Conservation (phyloP, 2,113 vertebrate species). For the Loxodonta africana region DNA sequence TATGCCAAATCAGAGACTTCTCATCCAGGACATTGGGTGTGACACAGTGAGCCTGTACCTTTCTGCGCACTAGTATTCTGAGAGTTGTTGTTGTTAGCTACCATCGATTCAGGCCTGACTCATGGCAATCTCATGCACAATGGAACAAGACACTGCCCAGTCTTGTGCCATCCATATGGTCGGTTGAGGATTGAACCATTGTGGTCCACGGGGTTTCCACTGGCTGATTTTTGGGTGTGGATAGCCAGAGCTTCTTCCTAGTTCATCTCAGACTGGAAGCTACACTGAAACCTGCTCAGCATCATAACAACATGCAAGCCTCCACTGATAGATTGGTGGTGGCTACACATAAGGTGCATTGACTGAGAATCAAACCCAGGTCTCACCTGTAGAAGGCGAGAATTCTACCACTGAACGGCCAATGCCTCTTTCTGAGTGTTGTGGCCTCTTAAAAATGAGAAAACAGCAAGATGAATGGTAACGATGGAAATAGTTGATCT, state of each 20-base stretch:
- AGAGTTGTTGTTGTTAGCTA: neutral
- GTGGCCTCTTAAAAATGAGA: neutral
- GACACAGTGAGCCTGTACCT: neutral
- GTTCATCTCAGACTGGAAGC: neutral
- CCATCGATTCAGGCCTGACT: too few relatives aligned
- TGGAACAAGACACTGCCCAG: too few relatives aligned
- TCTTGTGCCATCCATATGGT: neutral
- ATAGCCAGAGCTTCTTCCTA: neutral
- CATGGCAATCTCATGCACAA: too few relatives aligned
- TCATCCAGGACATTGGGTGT: neutral
- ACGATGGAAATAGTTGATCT: neutral
- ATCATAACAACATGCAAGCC: neutral
- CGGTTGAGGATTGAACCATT: neutral
- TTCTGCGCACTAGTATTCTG: neutral
- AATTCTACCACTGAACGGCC: too few relatives aligned
- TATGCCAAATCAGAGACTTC: accelerated
- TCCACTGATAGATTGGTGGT: neutral
- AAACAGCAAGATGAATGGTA: neutral
- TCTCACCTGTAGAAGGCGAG: too few relatives aligned
- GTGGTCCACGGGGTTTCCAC: neutral
- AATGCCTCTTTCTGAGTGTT: neutral
- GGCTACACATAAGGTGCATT: neutral
- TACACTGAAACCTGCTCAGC: neutral
- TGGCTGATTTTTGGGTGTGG: neutral
- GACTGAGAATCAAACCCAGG: too few relatives aligned